Base-by-base conservation (phyloP, 2,888 invertebrate species). In the Pyrocoelia pectoralis region DNA sequence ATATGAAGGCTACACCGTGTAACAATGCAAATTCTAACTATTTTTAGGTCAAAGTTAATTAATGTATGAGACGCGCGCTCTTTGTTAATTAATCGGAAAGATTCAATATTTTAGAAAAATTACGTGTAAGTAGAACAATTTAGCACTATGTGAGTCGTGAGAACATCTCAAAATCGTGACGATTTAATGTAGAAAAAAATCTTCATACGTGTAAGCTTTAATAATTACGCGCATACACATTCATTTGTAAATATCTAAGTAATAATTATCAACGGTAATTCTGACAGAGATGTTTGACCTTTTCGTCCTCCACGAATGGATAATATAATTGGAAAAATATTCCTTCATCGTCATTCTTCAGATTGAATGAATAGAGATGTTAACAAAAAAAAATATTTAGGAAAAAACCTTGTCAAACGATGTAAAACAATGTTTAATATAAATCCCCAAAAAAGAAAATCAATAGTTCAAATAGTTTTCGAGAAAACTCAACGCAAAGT, bases 201-300 rank as follows among this genome's bases (percentile, higher is more conserved):
- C 15, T 38, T 41, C 18, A 56, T 46, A 52, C 52, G 46, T 43
- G 62, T 41, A 53, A 19, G 29, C 52, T 40, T 58, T 48, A 61
- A 29, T 62, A 58, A 58, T 57, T 63, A 63, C 54, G 61, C 61
- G 51, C 43, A 56, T 49, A 52, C 56, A 51, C 53, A 54, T 48
- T 50, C 61, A 43, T 56, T 56, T 56, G 56, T 52, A 62, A 53
- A 58, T 51, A 12, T 38, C 54, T 50, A 63, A 29, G 63, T 24
- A 63, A 56, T 56, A 61, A 61, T 61, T 56, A 61, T 56, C 52
- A 61, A 54, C 63, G 54, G 56, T 53, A 53, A 49, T 56, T 41
- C 54, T 63, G 54, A 54, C 57, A 58, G 46, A 40, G 49, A 46
- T 3, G 6, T 24, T 54, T 63, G 54, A 63, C 63, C 63, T 63